Base-by-base conservation (phyloP, 2,113 vertebrate species). In the Centropristis striata region DNA sequence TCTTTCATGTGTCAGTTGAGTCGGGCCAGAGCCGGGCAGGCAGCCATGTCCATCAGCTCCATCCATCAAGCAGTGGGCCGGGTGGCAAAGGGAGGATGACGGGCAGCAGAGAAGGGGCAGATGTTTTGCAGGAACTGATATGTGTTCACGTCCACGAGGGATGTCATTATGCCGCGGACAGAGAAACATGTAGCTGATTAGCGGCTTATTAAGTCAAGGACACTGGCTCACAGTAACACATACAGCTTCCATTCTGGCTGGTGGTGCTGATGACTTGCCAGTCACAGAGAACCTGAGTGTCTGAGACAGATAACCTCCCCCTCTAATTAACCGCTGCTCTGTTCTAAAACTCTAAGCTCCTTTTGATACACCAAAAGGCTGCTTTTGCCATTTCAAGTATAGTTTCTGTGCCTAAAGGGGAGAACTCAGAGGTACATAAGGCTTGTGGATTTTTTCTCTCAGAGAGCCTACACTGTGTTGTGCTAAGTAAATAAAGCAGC, bases 161-260 rank as follows among this genome's bases (percentile, higher is more conserved):
- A 90, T 87, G 87, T 88, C 88, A 88, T 92, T 92, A 92, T 39
- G 69, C 1, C 54, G 82, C 44, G 57, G 86, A 92, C 85, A 82
- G 82, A 85, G 68, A 87, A 92, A 90, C 82, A 84, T 86, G 88
- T 75, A 68, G 86, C 89, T 92, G 90, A 91, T 94, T 92, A 94
- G 90, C 23, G 11, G 85, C 84, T 92, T 89, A 90, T 92, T 90
- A 87, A 90, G 91, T 92, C 89, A 92, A 92, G 93, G 91, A 93
- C 92, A 88, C 80, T 55, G 84, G 76, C 81, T 87, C 27, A 1
- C 54, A 20, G 75, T 54, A 69, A 75, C 66, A 61, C 63, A 67
- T 57, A 18, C 46, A 5, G 57, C 83, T 75, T 63, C 74, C 64
- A 49, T 68, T 61, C 71, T 64, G 78, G 83, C 72, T 46, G 8